A percentile compares a stretch with the other conserved stretches of the same genome.
Conservation (phyloP, 2,888 invertebrate genomes). For the Tipula lateralis region DNA sequence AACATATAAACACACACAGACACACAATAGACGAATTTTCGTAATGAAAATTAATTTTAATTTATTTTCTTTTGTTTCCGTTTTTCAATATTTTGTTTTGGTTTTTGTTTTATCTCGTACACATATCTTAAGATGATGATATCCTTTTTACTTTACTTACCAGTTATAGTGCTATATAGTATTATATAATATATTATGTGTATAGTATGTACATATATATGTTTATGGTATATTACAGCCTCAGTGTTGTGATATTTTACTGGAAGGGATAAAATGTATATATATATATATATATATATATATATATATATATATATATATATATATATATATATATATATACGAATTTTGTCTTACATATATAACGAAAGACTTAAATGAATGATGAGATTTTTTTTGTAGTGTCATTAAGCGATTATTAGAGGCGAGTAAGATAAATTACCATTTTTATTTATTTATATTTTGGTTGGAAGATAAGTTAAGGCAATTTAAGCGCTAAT, state of each 20-base stretch:
- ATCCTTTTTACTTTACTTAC: not conserved
- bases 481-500: not conserved
- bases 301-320: no score
- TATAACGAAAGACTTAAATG: not conserved
- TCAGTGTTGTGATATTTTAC: not conserved
- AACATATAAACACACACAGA: not conserved
- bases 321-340: no score
- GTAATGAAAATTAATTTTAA: not conserved
- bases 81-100: not conserved
- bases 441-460: not conserved
- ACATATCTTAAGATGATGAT: not conserved
- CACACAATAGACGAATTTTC: not conserved
- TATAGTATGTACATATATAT: no score
- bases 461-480: not conserved
- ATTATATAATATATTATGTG: no score
- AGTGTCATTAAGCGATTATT: conserved; percentile 19
- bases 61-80: not conserved
- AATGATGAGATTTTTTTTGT: conserved; percentile 9
- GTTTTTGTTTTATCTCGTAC: not conserved
- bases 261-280: not conserved
- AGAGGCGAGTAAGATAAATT: conserved; percentile 11
- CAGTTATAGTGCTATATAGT: not conserved
- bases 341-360: not conserved
- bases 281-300: no score
- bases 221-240: not conserved